Evolutionary conservation across 2,113 vertebrate species (phyloP).

Genomic region (Carlito syrichta): DNA sequence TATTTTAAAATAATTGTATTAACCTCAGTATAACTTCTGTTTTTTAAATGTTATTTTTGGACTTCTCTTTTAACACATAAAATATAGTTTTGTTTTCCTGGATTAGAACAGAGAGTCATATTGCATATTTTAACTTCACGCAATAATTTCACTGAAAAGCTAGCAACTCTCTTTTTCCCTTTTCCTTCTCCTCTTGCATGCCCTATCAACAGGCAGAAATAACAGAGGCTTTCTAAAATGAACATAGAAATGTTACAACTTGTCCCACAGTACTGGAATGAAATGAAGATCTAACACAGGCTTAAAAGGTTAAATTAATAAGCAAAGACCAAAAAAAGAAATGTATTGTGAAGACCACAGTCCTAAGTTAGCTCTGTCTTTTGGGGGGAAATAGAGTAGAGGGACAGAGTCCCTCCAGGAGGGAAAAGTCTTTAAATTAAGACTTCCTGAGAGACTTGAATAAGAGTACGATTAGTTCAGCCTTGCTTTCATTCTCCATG

Average conservation of each 20-base stretch:
- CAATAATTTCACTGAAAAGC: not conserved
- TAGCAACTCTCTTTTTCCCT: not conserved
- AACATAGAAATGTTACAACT: slow-evolving; percentile 62
- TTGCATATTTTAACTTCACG: not conserved
- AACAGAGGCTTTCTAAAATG: slow-evolving; percentile 63
- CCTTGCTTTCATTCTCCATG: slow-evolving; percentile 54
- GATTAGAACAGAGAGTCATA: not conserved
- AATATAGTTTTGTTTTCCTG: not conserved
- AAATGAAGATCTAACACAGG: slow-evolving; percentile 76
- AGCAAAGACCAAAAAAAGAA: slow-evolving; percentile 78
- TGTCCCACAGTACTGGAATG: slow-evolving; percentile 63
- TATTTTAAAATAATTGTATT: not conserved
- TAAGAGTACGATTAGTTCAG: slow-evolving; percentile 74
- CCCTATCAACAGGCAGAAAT: slow-evolving; percentile 51
- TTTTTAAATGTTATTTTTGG: not conserved
- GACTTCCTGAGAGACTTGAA: slow-evolving; percentile 64
- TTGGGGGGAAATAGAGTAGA: not conserved
- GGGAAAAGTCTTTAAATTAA: slow-evolving; percentile 69
- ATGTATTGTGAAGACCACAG: slow-evolving; percentile 59
- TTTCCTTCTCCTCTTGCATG: not conserved
- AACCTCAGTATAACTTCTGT: not conserved
- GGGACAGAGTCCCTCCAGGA: not conserved
- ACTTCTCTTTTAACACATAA: not conserved
- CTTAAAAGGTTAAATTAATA: slow-evolving; percentile 76
- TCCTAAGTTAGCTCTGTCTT: slow-evolving; percentile 58